Base-by-base conservation (phyloP, 2,888 invertebrate genomes). In the Lacanobia wlatinum region DNA sequence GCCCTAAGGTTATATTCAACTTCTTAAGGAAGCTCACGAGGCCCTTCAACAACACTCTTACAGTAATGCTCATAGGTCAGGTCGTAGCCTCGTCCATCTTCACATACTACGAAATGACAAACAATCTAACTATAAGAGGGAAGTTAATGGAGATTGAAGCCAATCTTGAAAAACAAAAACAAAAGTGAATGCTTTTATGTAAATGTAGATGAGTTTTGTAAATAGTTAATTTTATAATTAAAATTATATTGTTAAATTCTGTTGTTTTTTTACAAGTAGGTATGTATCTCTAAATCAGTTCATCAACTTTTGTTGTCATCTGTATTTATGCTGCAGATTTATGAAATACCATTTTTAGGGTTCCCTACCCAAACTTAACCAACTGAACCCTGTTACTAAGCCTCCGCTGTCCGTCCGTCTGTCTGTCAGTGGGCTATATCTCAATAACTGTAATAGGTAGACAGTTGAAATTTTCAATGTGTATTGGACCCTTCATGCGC, bases 81-180 rank as follows among this genome's bases (percentile, higher is more conserved):
- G 89, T 97, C 0, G 10, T 97, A 0, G 78, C 96, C 0, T 97
- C 97, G 0, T 96, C 97, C 55, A 89, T 94, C 46, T 83, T 98
- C 0, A 97, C 98, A 0, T 97, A 97, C 82, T 96, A 94, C 75
- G 97, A 98, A 93, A 94, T 96, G 78, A 94, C 94, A 80, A 97
- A 96, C 76, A 90, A 96, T 64, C 84, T 93, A 16, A 89, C 87
- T n/a, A 80, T 97, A 8, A 92, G 92, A 82, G 78, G 67, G 28
- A 95, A 96, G 88, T 84, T 97, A 12, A 66, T 85, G 46, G 91
- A 93, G 74, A 88, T 96, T 34, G 96, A 96, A 89, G 79, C 88
- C 10, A 91, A 88, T 74, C 4, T 90, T 5, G 89, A 91, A 56
- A 76, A 84, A 28, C 73, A 67, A 60, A 56, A 70, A 61, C 1